These are phyloP conservation scores for Eptatretus burgeri DNA, from an alignment of 2,113 vertebrate genomes.

Conservation along the genomic window DNA sequence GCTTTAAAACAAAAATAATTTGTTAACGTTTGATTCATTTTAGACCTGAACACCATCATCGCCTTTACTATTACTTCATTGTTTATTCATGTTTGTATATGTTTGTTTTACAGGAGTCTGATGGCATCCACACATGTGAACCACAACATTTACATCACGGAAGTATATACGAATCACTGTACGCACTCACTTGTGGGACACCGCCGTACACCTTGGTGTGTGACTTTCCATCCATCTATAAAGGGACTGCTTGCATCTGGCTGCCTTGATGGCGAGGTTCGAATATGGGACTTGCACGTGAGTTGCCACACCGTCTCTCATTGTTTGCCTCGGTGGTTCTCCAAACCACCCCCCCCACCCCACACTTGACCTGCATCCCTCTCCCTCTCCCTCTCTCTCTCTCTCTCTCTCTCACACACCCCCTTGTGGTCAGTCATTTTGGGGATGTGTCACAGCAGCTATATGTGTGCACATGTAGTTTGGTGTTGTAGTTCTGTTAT, in stretches of 20 bases:
- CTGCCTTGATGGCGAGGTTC: slow-evolving; percentile 89
- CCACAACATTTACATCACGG: slow-evolving; percentile 97
- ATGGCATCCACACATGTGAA: slow-evolving; percentile 98
- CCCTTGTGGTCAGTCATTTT: too few species aligned
- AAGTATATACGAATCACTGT: slow-evolving; percentile 92
- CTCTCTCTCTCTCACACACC: too few species aligned
- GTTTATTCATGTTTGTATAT: slow-evolving; percentile 10
- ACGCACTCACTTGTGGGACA: slow-evolving; percentile 89
- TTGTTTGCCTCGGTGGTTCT: too few species aligned
- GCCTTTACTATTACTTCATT: background rate
- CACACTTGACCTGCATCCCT: too few species aligned
- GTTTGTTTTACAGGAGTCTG: slow-evolving; percentile 29
- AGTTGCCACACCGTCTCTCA: slow-evolving; percentile 16
- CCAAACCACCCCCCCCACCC: too few species aligned
- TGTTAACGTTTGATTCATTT: slow-evolving; percentile 8
- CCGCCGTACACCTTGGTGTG: slow-evolving; percentile 85
- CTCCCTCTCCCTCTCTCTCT: too few species aligned
- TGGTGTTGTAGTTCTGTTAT: too few species aligned
- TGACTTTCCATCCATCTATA: slow-evolving; percentile 94
- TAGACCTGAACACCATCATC: background rate
- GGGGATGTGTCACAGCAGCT: too few species aligned
- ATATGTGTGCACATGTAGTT: too few species aligned
- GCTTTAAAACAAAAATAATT: slow-evolving; percentile 8
- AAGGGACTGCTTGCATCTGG: slow-evolving; percentile 85
- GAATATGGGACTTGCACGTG: slow-evolving; percentile 96